phyloP scores from a whole-genome alignment of 2,888 invertebrate species.

The Hetaerina titia region DNA sequence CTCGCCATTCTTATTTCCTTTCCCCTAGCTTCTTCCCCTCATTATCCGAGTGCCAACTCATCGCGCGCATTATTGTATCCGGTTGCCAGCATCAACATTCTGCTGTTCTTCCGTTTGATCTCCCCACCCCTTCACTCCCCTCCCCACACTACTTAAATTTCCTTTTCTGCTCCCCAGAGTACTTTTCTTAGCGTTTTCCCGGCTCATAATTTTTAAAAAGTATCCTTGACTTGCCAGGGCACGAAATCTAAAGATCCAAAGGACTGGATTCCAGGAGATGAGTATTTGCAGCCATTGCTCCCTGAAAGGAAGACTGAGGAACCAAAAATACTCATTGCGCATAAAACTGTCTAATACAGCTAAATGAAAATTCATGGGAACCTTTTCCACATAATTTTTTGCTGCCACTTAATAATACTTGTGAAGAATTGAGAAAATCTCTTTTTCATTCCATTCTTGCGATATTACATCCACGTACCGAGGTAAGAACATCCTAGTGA shows the following conservation, averaged over 20 bases:
- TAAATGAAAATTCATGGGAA: too few relatives aligned
- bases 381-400: too few relatives aligned
- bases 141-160: background rate
- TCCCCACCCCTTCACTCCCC: background rate
- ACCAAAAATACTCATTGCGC: too few relatives aligned
- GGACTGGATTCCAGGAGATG: too few relatives aligned
- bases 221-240: background rate
- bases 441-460: too few relatives aligned
- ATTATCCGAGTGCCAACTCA: background rate
- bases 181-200: background rate
- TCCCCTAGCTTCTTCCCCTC: background rate
- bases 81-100: background rate
- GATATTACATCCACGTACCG: too few relatives aligned
- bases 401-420: too few relatives aligned
- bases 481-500: too few relatives aligned
- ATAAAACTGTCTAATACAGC: too few relatives aligned
- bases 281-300: too few relatives aligned
- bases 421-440: too few relatives aligned
- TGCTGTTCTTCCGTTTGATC: background rate
- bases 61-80: constrained; percentile 2
- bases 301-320: too few relatives aligned
- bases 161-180: background rate
- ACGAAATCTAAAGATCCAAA: background rate
- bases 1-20: background rate
- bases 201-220: background rate